Base-by-base conservation (phyloP, 2,888 invertebrate species). In the Acleris literana region DNA sequence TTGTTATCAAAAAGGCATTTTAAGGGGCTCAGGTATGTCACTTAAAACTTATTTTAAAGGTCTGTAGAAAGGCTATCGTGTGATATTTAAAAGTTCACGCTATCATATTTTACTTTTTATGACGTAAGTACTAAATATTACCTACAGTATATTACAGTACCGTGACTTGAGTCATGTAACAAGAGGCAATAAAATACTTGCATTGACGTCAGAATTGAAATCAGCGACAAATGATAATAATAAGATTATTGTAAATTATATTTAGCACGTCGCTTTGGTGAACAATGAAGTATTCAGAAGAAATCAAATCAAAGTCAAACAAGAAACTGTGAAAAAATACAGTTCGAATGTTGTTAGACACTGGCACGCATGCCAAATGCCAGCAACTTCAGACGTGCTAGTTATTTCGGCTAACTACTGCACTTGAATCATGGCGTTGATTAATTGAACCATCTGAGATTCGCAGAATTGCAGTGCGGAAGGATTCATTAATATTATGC, bases 11-110 rank as follows among this genome's bases (percentile, higher is more conserved):
- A 33, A 52, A 39, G 25, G 17, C 7, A 44, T 51, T 57, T 46
- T 49, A 18, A 29, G 44, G 48, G 2, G 18, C 16, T 13, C 4
- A 39, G 11, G 25, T 43, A 22, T 55, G 49, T 66, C n/a, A 53
- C 55, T 25, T 55, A 54, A 57, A 39, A 33, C 13, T 11, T 54
- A 54, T 53, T 63, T 59, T 56, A 68, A 71, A 70, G 66, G 69
- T 69, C 68, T 66, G 39, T 61, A 51, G 65, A 69, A 71, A 70
- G 64, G 68, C 46, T 59, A 59, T 25, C 18, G 59, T 62, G 59
- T 65, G 56, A 46, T 63, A 57, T 55, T 64, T 63, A 52, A 56
- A 51, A 63, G 60, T 20, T 33, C 22, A 54, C 51, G 51, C 18
- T 57, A 69, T 58, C 59, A 63, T 51, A 63, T 66, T 69, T 68